Evolutionary conservation across 2,888 invertebrate genomes (phyloP), one percentile per base, ranked within the genome.

Genomic region (Marasmarcha lunaedactyla): DNA sequence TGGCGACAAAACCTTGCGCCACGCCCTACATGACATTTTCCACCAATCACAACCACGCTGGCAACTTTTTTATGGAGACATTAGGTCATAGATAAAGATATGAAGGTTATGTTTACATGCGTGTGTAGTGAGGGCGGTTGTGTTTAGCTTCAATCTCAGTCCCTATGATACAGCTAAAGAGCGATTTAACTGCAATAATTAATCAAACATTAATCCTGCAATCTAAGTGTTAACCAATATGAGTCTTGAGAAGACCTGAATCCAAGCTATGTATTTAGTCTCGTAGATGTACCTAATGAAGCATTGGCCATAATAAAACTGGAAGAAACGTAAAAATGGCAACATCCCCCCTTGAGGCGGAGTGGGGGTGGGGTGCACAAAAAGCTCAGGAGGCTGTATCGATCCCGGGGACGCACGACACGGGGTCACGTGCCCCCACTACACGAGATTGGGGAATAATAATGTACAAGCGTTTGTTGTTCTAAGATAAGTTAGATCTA

Each of bases 341-440:
- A 66, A 63, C 65, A 9, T 11, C n/a, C 6, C 30, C 11, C 30
- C 30, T 50, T 51, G 46, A 43, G 47, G 20, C 46, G 50, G 40
- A 45, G 50, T 44, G 45, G 47, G 49, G 38, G 39, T 42, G 48
- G 46, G 53, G 62, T 64, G 56, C 57, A 68, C 63, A 66, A 71
- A 74, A 74, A 73, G 73, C 76, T 74, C 70, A 77, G 77, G 79
- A 81, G 73, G 81, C 81, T 81, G 79, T 79, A 81, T 81, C 77
- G 81, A 81, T 78, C 74, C 68, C 63, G 52, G 55, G 64, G 71
- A 71, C 71, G 59, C 60, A 52, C 76, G 79, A 79, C 79, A 78
- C 61, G 77, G 71, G 79, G 79, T 79, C 79, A 77, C 76, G 72
- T 61, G 53, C 47, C 12, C 36, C 6, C 13, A 36, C 15, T 44